Percentiles rank a stretch among this genome's conserved stretches.
Evolutionary conservation across 2,113 vertebrate species (phyloP).

Genomic region (Halichoerus grypus): DNA sequence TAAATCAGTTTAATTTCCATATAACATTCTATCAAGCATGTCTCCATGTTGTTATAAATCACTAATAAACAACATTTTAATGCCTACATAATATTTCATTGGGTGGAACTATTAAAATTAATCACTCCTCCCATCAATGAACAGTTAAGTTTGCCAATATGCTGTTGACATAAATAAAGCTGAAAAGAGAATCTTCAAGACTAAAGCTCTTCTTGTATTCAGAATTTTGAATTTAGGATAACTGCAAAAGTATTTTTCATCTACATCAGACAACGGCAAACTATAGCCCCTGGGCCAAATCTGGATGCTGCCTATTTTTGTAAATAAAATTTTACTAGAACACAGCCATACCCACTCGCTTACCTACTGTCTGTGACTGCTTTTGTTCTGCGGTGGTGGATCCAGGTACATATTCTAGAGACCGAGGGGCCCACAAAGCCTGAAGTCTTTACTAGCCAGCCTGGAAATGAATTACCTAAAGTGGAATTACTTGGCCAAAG

Average conservation of each 20-base stretch:
- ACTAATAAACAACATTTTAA: background rate
- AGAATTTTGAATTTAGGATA: background rate
- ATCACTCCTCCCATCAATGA: background rate
- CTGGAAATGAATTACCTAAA: background rate
- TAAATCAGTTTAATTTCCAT: background rate
- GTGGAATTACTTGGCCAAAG: background rate
- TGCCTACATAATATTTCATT: background rate
- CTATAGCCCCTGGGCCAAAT: background rate
- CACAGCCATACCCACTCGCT: background rate
- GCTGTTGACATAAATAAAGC: background rate
- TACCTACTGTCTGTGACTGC: no score
- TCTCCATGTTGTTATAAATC: background rate
- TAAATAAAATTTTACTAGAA: background rate
- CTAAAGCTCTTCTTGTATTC: background rate
- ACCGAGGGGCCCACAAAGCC: background rate
- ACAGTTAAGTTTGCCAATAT: background rate
- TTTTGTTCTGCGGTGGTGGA: background rate
- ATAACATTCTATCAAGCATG: background rate
- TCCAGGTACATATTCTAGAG: background rate
- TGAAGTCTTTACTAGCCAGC: background rate
- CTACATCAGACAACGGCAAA: background rate
- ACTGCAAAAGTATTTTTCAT: slow-evolving; percentile 17
- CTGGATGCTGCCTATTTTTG: background rate
- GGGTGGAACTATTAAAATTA: background rate
- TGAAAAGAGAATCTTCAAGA: background rate